Base-by-base conservation (phyloP, 2,888 invertebrate species). In the Theretra japonica region DNA sequence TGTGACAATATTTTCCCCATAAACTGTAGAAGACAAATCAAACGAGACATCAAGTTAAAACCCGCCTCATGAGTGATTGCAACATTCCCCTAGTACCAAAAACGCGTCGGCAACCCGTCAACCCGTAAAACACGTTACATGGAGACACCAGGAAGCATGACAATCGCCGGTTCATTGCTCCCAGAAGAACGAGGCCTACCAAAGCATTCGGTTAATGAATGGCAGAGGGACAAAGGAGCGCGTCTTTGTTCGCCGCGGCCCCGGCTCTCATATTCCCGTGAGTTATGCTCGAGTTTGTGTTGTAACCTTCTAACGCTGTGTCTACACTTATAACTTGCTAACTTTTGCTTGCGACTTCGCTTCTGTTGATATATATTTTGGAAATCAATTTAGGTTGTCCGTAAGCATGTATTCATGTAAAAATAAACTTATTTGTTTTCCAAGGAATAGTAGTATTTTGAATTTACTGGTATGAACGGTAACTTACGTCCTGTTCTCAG, bases 131-230 rank as follows among this genome's bases (percentile, higher is more conserved):
- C 92, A 89, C 85, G 93, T 92, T 90, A 86, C 87, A 83, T 80
- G 82, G 81, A 86, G 84, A 83, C 83, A 84, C 74, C 83, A 86
- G 86, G 87, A 87, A 88, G 88, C 85, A 87, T 86, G 88, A 90
- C 91, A 90, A 87, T 86, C 80, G 88, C 76, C 80, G 84, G 91
- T 91, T 93, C 93, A 90, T 88, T 86, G 93, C 85, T 88, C 94
- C 83, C 80, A 76, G 76, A 88, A 92, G 90, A 93, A 93, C 90
- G 90, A 84, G 88, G 88, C 82, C 85, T 85, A 84, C 89, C 84
- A 84, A 86, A 86, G 86, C 90, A 91, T 90, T 89, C 91, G 89
- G 87, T 90, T 92, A 93, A 93, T 93, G 93, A 93, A 94, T 93
- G 86, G 89, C 88, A 86, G 86, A 86, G 86, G 85, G 88, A 94